These are phyloP conservation scores for Tapera naevia DNA, from an alignment of 2,797 vertebrate genomes.

Conservation along the genomic window DNA sequence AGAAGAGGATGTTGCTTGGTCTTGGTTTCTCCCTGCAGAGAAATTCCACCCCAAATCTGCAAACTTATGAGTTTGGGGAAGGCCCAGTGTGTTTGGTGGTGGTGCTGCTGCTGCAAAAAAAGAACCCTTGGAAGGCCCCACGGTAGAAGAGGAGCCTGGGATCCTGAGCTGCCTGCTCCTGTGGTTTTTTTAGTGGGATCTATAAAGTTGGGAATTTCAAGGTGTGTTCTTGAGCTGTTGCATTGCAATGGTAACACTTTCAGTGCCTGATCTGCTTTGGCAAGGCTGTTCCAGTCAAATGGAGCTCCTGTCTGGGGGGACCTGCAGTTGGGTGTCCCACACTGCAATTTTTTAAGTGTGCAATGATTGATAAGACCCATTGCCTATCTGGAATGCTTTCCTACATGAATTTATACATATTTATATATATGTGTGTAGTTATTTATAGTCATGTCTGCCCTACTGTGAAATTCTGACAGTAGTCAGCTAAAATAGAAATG, in stretches of 20 bases:
- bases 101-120: neutral
- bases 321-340: neutral
- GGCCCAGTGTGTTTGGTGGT: neutral
- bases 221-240: neutral
- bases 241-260: too few relatives aligned
- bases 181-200: neutral
- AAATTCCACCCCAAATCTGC: neutral
- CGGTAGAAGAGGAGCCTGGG: too few relatives aligned
- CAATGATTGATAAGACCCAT: neutral
- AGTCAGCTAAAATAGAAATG: conserved; percentile 25
- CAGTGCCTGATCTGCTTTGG: too few relatives aligned
- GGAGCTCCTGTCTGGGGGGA: neutral
- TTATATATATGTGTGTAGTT: neutral
- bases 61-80: neutral
- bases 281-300: neutral
- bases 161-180: neutral
- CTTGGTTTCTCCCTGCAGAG: neutral
- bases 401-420: neutral
- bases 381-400: neutral
- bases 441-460: neutral
- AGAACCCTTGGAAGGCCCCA: neutral
- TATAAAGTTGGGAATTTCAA: neutral
- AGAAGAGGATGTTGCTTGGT: neutral
- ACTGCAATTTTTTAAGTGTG: fast-evolving
- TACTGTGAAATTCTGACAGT: neutral